Conservation (phyloP, 2,888 invertebrate species). For the Petrolisthes manimaculis region DNA sequence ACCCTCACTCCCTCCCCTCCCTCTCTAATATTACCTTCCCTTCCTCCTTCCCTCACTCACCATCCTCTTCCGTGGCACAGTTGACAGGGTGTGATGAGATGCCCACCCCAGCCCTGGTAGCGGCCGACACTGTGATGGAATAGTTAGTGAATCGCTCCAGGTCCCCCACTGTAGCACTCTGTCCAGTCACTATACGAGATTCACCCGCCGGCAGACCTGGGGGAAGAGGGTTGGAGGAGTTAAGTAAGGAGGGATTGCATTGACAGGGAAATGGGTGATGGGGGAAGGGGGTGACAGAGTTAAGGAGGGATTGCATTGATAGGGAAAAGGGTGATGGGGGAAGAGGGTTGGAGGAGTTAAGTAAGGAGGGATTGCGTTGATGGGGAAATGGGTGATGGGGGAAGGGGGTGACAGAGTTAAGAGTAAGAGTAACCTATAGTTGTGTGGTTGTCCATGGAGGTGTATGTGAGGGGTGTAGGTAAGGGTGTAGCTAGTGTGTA, state of each 20-base stretch:
- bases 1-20: not conserved
- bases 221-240: not conserved
- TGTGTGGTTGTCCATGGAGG: not conserved
- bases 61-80: conserved; percentile 71
- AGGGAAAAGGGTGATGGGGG: not conserved
- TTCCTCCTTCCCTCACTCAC: conserved; percentile 67
- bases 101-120: conserved; percentile 71
- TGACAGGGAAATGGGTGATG: not conserved
- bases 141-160: conserved; percentile 72
- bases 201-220: conserved; percentile 57
- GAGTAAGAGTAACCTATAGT: too few relatives aligned
- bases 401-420: not conserved
- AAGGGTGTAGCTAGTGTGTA: too few relatives aligned
- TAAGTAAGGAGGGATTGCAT: not conserved
- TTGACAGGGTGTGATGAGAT: conserved; percentile 70
- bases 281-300: not conserved
- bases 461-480: not conserved
- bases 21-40: not conserved
- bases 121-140: conserved; percentile 71
- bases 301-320: not conserved
- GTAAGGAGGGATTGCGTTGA: not conserved
- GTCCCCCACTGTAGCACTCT: conserved; percentile 68
- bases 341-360: not conserved
- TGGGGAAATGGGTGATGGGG: too few relatives aligned
- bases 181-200: conserved; percentile 62